Percentiles rank a stretch among this genome's conserved stretches.
phyloP scores from a whole-genome alignment of 2,888 invertebrate species.

The Fragum whitleyi region DNA sequence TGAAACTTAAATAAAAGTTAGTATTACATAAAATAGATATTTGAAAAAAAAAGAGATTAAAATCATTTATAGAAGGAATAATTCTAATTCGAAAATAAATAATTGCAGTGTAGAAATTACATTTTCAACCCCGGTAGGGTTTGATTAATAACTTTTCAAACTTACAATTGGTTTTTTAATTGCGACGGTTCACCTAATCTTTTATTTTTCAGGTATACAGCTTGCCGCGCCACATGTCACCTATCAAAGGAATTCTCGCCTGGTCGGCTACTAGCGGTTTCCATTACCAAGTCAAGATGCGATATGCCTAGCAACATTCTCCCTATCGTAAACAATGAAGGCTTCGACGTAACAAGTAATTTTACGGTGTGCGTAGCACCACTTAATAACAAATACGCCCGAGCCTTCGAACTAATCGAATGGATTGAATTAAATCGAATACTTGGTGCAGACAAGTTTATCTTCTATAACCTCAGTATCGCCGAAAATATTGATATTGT shows the following conservation, averaged over 20 bases:
- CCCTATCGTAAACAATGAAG: background rate
- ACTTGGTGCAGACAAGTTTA: conserved; percentile 80
- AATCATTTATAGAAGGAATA: too few relatives aligned
- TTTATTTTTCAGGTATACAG: conserved; percentile 67
- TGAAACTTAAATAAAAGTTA: too few relatives aligned
- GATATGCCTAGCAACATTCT: conserved; percentile 47
- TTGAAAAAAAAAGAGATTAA: too few relatives aligned
- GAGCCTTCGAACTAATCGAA: conserved; percentile 79
- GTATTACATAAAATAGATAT: too few relatives aligned
- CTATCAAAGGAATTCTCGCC: conserved; percentile 1
- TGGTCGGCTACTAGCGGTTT: conserved; percentile 50
- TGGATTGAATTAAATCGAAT: conserved; percentile 82
- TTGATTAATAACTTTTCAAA: too few relatives aligned
- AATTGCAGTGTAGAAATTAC: too few relatives aligned
- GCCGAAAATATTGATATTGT: conserved; percentile 71
- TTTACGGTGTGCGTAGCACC: conserved; percentile 78
- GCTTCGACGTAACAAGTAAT: conserved; percentile 12
- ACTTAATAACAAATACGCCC: conserved; percentile 70
- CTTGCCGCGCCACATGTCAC: conserved; percentile 53
- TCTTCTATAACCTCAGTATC: conserved; percentile 79
- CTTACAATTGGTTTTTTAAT: too few relatives aligned
- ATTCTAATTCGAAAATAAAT: too few relatives aligned
- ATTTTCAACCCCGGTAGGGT: too few relatives aligned
- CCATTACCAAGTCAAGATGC: conserved; percentile 55
- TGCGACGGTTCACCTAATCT: too few relatives aligned